These are phyloP conservation scores for Petrolisthes manimaculis DNA, from an alignment of 2,888 invertebrate genomes.

Conservation along the genomic window DNA sequence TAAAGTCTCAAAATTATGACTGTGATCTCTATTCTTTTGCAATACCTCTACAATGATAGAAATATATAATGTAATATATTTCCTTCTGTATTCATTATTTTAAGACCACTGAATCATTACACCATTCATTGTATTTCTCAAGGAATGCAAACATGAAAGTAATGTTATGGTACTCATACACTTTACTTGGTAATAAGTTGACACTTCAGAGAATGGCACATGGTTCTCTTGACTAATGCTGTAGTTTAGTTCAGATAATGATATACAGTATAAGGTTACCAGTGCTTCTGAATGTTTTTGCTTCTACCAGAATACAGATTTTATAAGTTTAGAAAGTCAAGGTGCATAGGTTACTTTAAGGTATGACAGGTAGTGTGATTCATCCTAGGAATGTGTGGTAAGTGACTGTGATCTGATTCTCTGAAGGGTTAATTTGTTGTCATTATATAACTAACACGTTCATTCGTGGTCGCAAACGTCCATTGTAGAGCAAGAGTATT, in stretches of 20 bases:
- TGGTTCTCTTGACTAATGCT: slow-evolving; percentile 17
- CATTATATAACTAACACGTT: slow-evolving; percentile 51
- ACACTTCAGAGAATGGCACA: slow-evolving; percentile 28
- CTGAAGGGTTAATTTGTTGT: slow-evolving; percentile 19
- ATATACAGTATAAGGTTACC: slow-evolving; percentile 19
- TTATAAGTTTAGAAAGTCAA: slow-evolving; percentile 36
- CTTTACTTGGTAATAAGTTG: slow-evolving; percentile 8
- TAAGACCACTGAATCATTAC: slow-evolving; percentile 9
- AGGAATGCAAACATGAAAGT: slow-evolving; percentile 22
- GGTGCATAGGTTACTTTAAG: slow-evolving; percentile 32
- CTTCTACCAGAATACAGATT: slow-evolving; percentile 31
- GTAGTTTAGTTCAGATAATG: slow-evolving; percentile 21
- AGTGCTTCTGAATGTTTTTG: slow-evolving; percentile 36
- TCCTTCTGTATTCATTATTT: slow-evolving; percentile 26
- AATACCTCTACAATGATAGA: slow-evolving; percentile 58
- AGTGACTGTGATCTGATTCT: slow-evolving; percentile 8
- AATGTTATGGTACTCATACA: slow-evolving; percentile 30
- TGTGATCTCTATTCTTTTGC: slow-evolving; percentile 63
- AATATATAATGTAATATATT: slow-evolving; percentile 40
- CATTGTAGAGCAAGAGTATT: slow-evolving; percentile 58
- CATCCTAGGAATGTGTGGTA: slow-evolving; percentile 20
- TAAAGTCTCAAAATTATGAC: slow-evolving; percentile 59
- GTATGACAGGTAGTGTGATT: slow-evolving; percentile 19
- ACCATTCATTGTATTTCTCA: not conserved
- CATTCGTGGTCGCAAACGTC: slow-evolving; percentile 62